Evolutionary conservation across 2,797 vertebrate genomes (phyloP), one percentile per base, ranked within the genome.

Genomic region (Acanthurus lineatus): DNA sequence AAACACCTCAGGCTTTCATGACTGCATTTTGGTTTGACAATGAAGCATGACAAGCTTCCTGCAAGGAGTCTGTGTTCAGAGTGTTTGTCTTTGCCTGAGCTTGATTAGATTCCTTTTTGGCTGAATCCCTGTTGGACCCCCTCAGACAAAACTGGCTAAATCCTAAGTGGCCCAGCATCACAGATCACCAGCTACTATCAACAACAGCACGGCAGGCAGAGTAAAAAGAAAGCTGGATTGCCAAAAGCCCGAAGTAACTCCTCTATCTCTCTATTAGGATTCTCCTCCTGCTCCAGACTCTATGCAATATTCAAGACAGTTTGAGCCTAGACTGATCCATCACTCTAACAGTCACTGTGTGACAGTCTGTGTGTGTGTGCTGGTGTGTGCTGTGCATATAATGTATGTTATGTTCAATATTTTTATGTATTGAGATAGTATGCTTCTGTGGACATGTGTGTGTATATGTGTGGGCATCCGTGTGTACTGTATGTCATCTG

Each of bases 71-170:
- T 89, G 84, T 74, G 80, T 91, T 90, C 76, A 82, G 49, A 84
- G 81, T 91, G 87, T 93, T 92, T 93, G 89, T 92, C 92, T 89
- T 77, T 88, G 89, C 79, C 77, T 72, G 75, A 81, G 86, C 88
- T 85, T 90, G 93, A 92, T 93, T 93, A 88, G 88, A 90, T 90
- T 91, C 83, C 53, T 88, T 79, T 94, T 92, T 90, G 82, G 82
- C 84, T 91, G 83, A 82, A 65, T 91, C 82, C 89, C 84, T 73
- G 76, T 81, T 89, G 89, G 88, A 89, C 85, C 77, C 76, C 73
- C 38, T 89, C 77, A 90, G 82, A 92, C 90, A 87, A 80, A 91
- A 79, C 80, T 79, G 76, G 79, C 84, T 87, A 83, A 92, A 89
- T 90, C 89, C 88, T 88, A 79, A 86, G 91, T 91, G 91, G 83